Base-by-base conservation (phyloP, 2,797 vertebrate species). In the Astyanax mexicanus region DNA sequence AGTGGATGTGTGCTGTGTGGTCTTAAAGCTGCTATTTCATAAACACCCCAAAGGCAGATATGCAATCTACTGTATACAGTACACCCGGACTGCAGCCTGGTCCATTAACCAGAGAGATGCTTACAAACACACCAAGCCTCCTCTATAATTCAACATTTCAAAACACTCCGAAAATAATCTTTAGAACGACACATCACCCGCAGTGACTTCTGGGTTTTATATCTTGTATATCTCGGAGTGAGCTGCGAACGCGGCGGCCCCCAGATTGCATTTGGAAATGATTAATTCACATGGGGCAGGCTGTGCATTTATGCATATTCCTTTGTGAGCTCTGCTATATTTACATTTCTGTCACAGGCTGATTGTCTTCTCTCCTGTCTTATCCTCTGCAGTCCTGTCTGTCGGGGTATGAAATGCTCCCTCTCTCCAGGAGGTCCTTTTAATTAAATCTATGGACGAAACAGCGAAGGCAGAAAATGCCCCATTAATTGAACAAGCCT, bases 391-490 rank as follows among this genome's bases (percentile, higher is more conserved):
- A 45, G 67, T 58, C 35, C 13, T 77, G 64, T 75, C 78, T 77
- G 75, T 77, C 73, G 70, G 72, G 75, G 27, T 81, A 42, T 69
- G 44, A 77, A 74, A 79, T 74, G 72, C 68, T 79, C 45, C 17
- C 55, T 72, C 78, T 75, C 82, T 71, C 57, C 79, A 78, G 83
- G 84, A 77, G 86, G 81, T 77, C 78, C 57, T 13, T 83, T 75
- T 84, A 84, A 87, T 87, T 84, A 84, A 78, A 81, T 75, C 75
- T 67, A 47, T 71, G 78, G 77, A 66, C 62, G 49, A 71, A 77
- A 32, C 82, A 38, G 38, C 68, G 44, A 67, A 73, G 23, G 49
- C 38, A 76, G 65, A 83, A 85, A 79, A 74, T 40, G 38, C 68
- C 77, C 74, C 75, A 72, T 83, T 85, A 82, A 81, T 84, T 80